Evolutionary conservation across 1,140 invertebrate genomes (phyloP).

Genomic region (Aphaenogaster rudis): DNA sequence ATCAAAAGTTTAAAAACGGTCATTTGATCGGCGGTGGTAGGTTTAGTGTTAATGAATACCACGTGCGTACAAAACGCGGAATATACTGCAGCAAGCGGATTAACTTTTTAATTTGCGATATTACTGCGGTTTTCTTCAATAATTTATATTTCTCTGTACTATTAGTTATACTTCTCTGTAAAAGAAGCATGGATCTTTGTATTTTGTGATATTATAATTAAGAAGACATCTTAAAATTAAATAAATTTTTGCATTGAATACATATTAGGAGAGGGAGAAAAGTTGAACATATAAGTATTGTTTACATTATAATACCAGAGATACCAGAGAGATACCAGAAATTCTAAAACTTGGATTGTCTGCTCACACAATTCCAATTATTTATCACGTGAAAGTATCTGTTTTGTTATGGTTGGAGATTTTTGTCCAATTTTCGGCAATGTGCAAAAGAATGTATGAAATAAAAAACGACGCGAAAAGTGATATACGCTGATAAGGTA

Average conservation of each 20-base stretch:
- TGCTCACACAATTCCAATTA: background rate
- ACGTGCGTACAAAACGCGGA: background rate
- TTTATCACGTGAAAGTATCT: background rate
- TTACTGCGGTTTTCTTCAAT: background rate
- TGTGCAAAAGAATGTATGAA: background rate
- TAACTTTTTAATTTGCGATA: constrained; percentile 13
- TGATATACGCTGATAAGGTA: constrained; percentile 24
- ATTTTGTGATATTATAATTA: background rate
- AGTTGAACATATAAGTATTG: too few species aligned
- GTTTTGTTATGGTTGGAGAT: background rate
- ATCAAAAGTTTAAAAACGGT: too few species aligned
- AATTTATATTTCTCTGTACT: background rate
- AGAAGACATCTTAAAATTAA: background rate
- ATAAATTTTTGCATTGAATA: background rate
- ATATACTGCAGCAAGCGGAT: background rate
- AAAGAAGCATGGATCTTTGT: background rate
- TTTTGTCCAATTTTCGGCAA: background rate
- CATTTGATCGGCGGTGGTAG: too few species aligned
- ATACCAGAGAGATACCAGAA: background rate
- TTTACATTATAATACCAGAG: background rate
- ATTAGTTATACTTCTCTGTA: background rate
- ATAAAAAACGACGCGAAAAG: constrained; percentile 23
- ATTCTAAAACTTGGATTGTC: background rate
- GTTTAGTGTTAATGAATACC: background rate
- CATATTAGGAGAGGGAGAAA: background rate